Evolutionary conservation across 2,888 invertebrate species (phyloP).

Genomic region (Amorpha juglandis): DNA sequence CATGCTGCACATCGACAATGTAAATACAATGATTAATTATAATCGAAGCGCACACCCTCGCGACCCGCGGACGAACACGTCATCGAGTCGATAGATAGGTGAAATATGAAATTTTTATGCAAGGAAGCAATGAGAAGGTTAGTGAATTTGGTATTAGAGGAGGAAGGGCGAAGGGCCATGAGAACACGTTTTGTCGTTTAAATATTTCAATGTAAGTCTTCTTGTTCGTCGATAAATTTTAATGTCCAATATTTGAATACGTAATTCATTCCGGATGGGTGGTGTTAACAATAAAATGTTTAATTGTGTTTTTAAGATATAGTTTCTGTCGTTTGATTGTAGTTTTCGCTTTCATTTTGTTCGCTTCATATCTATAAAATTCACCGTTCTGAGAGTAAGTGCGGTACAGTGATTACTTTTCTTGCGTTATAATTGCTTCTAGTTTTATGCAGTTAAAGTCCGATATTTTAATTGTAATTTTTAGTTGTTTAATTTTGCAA

Average conservation of each 20-base stretch:
- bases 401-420: conserved; percentile 63
- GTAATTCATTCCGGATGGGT: conserved; percentile 62
- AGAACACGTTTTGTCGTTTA: conserved; percentile 58
- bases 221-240: conserved; percentile 60
- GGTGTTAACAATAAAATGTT: conserved; percentile 48
- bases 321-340: conserved; percentile 44
- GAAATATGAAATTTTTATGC: conserved; percentile 62
- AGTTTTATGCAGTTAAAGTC: conserved; percentile 75
- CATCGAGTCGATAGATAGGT: conserved; percentile 63
- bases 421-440: conserved; percentile 74
- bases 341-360: conserved; percentile 55
- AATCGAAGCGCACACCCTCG: conserved; percentile 66
- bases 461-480: conserved; percentile 75
- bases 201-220: conserved; percentile 65
- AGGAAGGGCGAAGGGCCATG: conserved; percentile 46
- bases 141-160: conserved; percentile 76
- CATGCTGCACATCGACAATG: conserved; percentile 37
- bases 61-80: conserved; percentile 48
- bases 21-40: conserved; percentile 53
- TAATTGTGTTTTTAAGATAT: conserved; percentile 44
- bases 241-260: conserved; percentile 67
- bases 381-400: conserved; percentile 75
- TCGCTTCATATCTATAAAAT: conserved; percentile 50
- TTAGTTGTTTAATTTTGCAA: conserved; percentile 78
- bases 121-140: conserved; percentile 79